Percentiles rank a stretch among this genome's conserved stretches.
phyloP scores from a whole-genome alignment of 2,888 invertebrate species.

The Nemurella pictetii region DNA sequence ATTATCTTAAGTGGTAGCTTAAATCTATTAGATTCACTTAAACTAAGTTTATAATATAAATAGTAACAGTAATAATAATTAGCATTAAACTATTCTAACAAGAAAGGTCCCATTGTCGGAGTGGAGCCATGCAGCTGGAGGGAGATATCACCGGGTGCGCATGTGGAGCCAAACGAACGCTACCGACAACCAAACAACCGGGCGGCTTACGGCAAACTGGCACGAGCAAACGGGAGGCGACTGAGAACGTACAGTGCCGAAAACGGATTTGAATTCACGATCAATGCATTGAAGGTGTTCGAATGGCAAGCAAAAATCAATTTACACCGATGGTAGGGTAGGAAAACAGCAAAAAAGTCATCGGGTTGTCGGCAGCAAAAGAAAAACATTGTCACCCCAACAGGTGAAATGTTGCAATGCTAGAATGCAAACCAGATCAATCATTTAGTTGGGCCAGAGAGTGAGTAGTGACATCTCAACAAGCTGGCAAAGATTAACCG shows the following conservation, averaged over 20 bases:
- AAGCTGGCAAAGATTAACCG: constrained; percentile 28
- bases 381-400: constrained; percentile 35
- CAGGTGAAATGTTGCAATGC: constrained; percentile 41
- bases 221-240: not conserved
- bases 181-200: constrained; percentile 34
- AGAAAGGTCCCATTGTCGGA: constrained; percentile 37
- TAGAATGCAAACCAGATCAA: constrained; percentile 42
- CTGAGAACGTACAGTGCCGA: not conserved
- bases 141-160: constrained; percentile 40
- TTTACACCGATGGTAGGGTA: not conserved
- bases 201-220: not conserved
- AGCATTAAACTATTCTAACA: constrained; percentile 39
- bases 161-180: constrained; percentile 38
- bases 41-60: constrained; percentile 24
- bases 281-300: not conserved
- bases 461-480: constrained; percentile 33
- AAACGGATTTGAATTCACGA: not conserved
- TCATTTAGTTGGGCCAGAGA: constrained; percentile 41
- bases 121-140: constrained; percentile 40
- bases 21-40: constrained; percentile 30
- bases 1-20: constrained; percentile 39
- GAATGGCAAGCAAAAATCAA: not conserved
- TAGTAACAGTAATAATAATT: constrained; percentile 31
- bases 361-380: constrained; percentile 35
- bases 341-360: not conserved